Base-by-base conservation (phyloP, 2,888 invertebrate genomes). In the Spatulosminthurus flaviceps region DNA sequence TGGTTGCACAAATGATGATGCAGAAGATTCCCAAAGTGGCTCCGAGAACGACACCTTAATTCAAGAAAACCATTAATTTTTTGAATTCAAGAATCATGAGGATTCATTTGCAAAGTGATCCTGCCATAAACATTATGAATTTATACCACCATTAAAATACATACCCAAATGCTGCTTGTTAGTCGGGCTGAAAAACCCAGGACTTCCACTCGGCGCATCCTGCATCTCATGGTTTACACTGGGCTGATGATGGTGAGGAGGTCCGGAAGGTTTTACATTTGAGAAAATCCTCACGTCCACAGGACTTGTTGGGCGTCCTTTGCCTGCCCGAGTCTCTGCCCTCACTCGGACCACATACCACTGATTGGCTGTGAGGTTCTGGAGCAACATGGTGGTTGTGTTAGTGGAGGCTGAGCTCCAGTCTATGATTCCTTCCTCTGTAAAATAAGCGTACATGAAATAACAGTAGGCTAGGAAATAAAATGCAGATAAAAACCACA, bases 271-370 rank as follows among this genome's bases (percentile, higher is more conserved):
- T 71, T 71, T 71, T 1, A 41, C 21, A 61, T 73, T 60, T n/a
- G 28, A 61, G n/a, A 73, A 60, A n/a, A 73, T 73, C 28, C 73
- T 22, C 9, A 73, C 29, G 16, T 34, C 26, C 42, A 67, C 34
- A 13, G 34, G 79, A 43, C 5, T 75, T 79, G 22, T 81, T 79
- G 22, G 81, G 43, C 80, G 69, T 19, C 84, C 84, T 60, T 72
- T 60, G n/a, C 84, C 84, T 21, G 84, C 84, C 70, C 67, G 77
- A 7, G 84, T 84, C 77, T 82, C 84, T 16, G 84, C 84, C 77
- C 80, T 81, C 7, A 84, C 83, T 72, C 83, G 77, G 1, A 82
- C 83, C 5, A 74, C 76, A 43, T 84, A 84, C n/a, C 64, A 43
- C 61, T 78, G 78, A 73, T 82, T 82, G 16, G 77, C 67, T 26